Evolutionary conservation across 2,888 invertebrate genomes (phyloP).

Genomic region (Protodeltote pygarga): DNA sequence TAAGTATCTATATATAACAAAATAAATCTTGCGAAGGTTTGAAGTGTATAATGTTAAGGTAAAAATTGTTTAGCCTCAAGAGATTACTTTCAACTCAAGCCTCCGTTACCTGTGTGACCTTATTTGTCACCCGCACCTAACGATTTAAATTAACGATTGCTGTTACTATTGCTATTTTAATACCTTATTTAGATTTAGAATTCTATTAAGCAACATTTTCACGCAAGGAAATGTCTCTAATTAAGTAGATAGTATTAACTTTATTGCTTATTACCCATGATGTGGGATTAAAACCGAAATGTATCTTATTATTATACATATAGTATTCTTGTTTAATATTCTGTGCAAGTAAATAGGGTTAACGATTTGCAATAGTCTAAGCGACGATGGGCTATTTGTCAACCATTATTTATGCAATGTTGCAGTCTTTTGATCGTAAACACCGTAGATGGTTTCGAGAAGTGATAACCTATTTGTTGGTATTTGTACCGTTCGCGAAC

Average conservation of each 20-base stretch:
- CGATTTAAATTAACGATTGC: constrained; percentile 33
- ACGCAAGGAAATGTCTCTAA: constrained; percentile 18
- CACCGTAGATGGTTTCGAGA: constrained; percentile 16
- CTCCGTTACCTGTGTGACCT: constrained; percentile 53
- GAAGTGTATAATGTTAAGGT: constrained; percentile 31
- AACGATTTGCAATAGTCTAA: constrained; percentile 29
- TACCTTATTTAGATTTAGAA: constrained; percentile 47
- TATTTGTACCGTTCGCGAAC: constrained; percentile 16
- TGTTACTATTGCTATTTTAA: constrained; percentile 42
- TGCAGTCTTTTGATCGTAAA: constrained; percentile 28
- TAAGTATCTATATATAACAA: constrained; percentile 11
- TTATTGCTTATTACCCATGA: too few relatives aligned
- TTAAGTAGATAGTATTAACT: constrained; percentile 1
- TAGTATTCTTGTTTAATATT: constrained; percentile 29
- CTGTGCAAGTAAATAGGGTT: constrained; percentile 17
- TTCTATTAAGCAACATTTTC: constrained; percentile 11
- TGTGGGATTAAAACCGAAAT: too few relatives aligned
- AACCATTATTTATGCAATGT: constrained; percentile 20
- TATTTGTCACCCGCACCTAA: constrained; percentile 50
- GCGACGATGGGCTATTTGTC: constrained; percentile 14
- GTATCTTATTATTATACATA: too few relatives aligned
- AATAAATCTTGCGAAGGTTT: constrained; percentile 36
- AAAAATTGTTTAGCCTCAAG: constrained; percentile 30
- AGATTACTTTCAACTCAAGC: constrained; percentile 34
- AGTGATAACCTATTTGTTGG: constrained; percentile 26